Evolutionary conservation across 2,113 vertebrate genomes (phyloP).

Genomic region (Ammospiza nelsoni): DNA sequence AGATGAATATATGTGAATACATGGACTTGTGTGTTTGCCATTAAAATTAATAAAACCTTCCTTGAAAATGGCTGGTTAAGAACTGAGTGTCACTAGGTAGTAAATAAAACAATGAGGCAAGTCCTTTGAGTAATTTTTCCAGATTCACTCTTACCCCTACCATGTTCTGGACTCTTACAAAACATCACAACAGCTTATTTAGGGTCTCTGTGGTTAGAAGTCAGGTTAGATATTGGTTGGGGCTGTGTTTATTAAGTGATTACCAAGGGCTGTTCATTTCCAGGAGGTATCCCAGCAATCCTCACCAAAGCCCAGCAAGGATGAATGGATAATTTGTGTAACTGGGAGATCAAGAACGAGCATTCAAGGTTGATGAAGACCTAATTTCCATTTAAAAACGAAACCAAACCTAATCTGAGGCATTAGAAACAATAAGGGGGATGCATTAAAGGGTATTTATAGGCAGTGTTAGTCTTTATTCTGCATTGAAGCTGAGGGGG

Average conservation of each 20-base stretch:
- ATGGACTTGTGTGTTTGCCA: neutral
- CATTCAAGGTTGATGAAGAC: slow-evolving; percentile 8
- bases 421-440: neutral
- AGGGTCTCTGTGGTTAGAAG: neutral
- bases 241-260: slow-evolving; percentile 30
- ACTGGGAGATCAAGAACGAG: neutral
- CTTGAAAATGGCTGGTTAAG: neutral
- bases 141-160: neutral
- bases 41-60: slow-evolving; percentile 3
- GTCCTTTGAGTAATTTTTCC: neutral
- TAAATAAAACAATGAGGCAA: neutral
- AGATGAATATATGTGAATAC: neutral
- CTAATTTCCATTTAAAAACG: slow-evolving; percentile 24
- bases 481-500: neutral
- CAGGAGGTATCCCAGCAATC: neutral
- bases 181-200: neutral
- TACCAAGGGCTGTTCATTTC: neutral
- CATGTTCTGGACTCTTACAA: neutral
- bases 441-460: neutral
- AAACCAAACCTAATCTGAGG: slow-evolving; percentile 7
- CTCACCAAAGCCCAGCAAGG: neutral
- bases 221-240: neutral
- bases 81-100: neutral
- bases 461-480: neutral
- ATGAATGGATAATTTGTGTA: neutral